Evolutionary conservation across 2,888 invertebrate genomes (phyloP), one percentile per base, ranked within the genome.

Genomic region (Nomada fabriciana): DNA sequence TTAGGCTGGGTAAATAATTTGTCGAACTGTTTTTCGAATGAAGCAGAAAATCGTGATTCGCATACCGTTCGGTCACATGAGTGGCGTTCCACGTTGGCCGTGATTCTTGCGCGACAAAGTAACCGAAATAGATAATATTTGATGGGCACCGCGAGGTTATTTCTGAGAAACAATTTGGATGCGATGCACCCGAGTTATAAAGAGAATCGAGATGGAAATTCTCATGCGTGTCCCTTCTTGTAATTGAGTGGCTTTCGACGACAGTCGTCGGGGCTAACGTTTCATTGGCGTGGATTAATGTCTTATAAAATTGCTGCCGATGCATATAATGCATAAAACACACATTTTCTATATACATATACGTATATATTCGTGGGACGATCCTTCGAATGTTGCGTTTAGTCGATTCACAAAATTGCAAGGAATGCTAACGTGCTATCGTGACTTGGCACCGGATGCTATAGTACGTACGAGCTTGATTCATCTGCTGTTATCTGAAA

Each of bases 1-100:
- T 86, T 83, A 29, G 86, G 23, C 68, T 80, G 83, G 90, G 90
- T 90, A 90, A 90, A 86, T 82, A 72, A 83, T 65, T 42, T 55
- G 18, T 13, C 18, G 23, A 47, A 29, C 7, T 29, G 4, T 15
- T 60, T 57, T 55, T 36, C 25, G 53, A 57, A 18, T 42, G 18
- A 20, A 29, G 43, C 42, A 63, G 29, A 29, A 23, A 43, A 64
- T n/a, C 20, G 20, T 1, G 42, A 36, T 0, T 36, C 36, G 36
- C 5, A 0, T 36, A 36, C 7, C 36, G 0, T 36, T 36, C 0
- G 36, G 36, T 36, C 36, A 5, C 36, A 7, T 52, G 10, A 7
- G 23, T 13, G 2, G 3, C 20, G 60, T 53, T 75, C 7, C 43
- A n/a, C n/a, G 36, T 29, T 4, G 18, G 60, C 10, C 60, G 60